A percentile compares a stretch with the other conserved stretches of the same genome.
These are phyloP conservation scores for Pangasius krempfi DNA, from an alignment of 2,797 vertebrate genomes.

Conservation along the genomic window DNA sequence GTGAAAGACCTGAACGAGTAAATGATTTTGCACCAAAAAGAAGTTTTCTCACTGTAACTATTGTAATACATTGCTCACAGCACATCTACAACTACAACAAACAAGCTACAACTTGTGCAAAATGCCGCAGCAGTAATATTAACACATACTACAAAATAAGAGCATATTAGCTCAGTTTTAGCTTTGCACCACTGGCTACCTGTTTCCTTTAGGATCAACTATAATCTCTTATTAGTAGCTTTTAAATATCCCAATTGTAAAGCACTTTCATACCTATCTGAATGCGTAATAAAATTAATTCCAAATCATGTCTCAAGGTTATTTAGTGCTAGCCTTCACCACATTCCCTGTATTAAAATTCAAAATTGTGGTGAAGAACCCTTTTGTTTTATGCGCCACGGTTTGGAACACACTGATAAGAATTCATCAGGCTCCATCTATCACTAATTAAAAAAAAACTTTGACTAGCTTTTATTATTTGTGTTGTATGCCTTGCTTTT, in stretches of 20 bases:
- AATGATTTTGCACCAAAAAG: background rate
- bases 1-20: background rate
- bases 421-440: background rate
- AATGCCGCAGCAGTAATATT: background rate
- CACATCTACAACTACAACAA: background rate
- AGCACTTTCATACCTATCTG: background rate
- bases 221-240: background rate
- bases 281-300: background rate
- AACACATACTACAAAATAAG: background rate
- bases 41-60: background rate
- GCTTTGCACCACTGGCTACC: background rate
- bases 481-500: background rate
- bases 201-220: background rate
- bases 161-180: background rate
- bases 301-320: too few relatives aligned
- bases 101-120: background rate
- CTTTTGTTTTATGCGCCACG: too few relatives aligned
- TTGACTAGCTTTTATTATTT: background rate
- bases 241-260: background rate
- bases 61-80: background rate
- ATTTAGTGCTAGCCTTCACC: background rate
- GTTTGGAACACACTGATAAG: background rate
- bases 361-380: too few relatives aligned
- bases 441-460: background rate
- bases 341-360: background rate